Evolutionary conservation across 30 jellyfish, hydroid and myxozoan genomes (phyloP).

Genomic region (Chrysaora quinquecirrha): DNA sequence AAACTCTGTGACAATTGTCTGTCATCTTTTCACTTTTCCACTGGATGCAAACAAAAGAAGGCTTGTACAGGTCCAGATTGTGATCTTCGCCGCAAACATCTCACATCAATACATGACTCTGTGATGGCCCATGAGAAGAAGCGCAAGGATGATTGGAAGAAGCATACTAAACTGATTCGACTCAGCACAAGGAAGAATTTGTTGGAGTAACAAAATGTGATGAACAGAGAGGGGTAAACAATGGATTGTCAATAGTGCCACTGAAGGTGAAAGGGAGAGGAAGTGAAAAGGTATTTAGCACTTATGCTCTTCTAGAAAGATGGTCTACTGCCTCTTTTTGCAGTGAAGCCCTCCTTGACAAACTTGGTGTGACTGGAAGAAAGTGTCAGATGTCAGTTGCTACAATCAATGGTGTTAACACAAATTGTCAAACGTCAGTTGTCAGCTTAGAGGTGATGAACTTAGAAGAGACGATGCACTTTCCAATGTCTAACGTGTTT

Average conservation of each 20-base stretch:
- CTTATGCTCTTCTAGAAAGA: constrained; percentile 57
- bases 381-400: constrained; percentile 56
- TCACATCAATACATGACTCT: neutral
- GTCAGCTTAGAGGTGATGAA: constrained; percentile 9
- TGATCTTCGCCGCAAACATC: neutral
- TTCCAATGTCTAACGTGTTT: neutral
- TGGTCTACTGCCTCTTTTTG: constrained; percentile 63
- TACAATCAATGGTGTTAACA: constrained; percentile 21
- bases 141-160: neutral
- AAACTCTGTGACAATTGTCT: constrained; percentile 8
- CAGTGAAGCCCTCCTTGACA: constrained; percentile 38
- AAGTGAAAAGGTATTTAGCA: neutral
- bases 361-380: constrained; percentile 41
- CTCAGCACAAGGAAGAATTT: neutral
- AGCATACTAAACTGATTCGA: neutral
- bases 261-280: constrained; percentile 11
- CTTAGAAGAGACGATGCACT: neutral
- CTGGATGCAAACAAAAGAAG: constrained; percentile 3
- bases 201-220: neutral
- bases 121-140: neutral
- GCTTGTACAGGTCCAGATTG: neutral
- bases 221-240: neutral
- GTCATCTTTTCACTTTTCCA: neutral
- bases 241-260: constrained; percentile 2
- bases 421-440: neutral